Evolutionary conservation across 2,797 vertebrate species (phyloP).

Genomic region (Sebastes iracundus): DNA sequence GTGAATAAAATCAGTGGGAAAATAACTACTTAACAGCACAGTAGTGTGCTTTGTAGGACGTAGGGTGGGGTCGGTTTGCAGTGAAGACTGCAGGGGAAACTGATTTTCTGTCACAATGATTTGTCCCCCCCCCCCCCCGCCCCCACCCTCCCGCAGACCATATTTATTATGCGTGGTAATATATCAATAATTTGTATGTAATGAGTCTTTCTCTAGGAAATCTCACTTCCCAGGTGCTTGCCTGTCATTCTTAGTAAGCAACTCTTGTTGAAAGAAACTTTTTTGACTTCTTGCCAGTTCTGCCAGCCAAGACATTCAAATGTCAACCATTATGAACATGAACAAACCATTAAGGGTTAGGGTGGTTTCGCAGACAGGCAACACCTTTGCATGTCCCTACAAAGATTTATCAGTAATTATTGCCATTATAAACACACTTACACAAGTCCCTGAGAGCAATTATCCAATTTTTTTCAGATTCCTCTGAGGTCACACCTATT

Average conservation of each 20-base stretch:
- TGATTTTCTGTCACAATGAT: constrained; percentile 54
- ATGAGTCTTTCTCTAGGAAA: background rate
- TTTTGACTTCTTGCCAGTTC: constrained; percentile 3
- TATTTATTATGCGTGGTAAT: constrained; percentile 7
- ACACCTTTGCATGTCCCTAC: constrained; percentile 37
- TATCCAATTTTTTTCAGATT: background rate
- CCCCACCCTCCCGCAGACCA: background rate
- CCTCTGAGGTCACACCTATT: constrained; percentile 5
- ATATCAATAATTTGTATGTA: background rate
- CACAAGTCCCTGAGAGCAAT: constrained; percentile 19
- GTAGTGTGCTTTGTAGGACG: constrained; percentile 4
- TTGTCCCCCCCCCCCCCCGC: background rate
- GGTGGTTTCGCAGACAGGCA: constrained; percentile 6
- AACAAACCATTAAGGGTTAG: constrained; percentile 35
- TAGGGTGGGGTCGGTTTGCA: constrained; percentile 53
- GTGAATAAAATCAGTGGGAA: constrained; percentile 33
- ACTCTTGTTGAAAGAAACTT: background rate
- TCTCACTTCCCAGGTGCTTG: background rate
- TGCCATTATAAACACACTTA: constrained; percentile 16
- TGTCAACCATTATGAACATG: constrained; percentile 10
- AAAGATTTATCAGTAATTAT: constrained; percentile 8
- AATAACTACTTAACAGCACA: background rate
- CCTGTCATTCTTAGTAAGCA: background rate
- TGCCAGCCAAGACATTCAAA: constrained; percentile 13
- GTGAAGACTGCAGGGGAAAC: constrained; percentile 41